Evolutionary conservation across 2,113 vertebrate species (phyloP), one percentile per base, ranked within the genome.

Genomic region (Alectura lathami): DNA sequence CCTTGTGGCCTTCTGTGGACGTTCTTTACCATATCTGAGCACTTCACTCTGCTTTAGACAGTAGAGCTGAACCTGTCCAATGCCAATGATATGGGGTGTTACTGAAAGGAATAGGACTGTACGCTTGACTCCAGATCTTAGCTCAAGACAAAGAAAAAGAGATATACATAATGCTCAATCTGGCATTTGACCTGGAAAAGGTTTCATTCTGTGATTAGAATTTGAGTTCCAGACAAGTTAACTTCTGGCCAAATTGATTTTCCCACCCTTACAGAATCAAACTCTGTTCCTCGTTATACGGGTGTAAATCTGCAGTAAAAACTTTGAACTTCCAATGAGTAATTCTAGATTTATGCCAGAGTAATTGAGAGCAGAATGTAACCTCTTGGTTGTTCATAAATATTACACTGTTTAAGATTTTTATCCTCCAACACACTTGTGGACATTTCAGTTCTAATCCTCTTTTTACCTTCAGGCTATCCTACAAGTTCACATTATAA

Each of bases 241-340:
- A 9, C 75, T 56, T 79, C 77, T 40, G 40, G 77, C 83, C 83
- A 94, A 93, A 94, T 75, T 88, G 76, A 82, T 85, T 94, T 94
- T 89, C 95, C 85, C 92, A 94, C 75, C 72, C 93, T 85, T 94
- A 82, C 83, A 89, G 81, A 92, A 88, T 26, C 81, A 74, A 93
- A 93, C 53, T 92, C 94, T 95, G 91, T 91, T 96, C 66, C 66
- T 92, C 29, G 42, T 95, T 95, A 95, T 96, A 78, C 38, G 80
- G 43, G 85, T 92, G 92, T 90, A 96, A 95, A 96, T 94, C 93
- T 92, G 78, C 45, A 94, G 81, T 60, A 96, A 89, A 93, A 95
- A 84, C 92, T 96, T 94, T 95, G 88, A 95, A 95, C 77, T 97
- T 93, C 48, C 86, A 89, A 89, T 85, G 91, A 96, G 83, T 93